Conservation (phyloP, 2,797 vertebrate genomes). For the Pagetopsis macropterus region DNA sequence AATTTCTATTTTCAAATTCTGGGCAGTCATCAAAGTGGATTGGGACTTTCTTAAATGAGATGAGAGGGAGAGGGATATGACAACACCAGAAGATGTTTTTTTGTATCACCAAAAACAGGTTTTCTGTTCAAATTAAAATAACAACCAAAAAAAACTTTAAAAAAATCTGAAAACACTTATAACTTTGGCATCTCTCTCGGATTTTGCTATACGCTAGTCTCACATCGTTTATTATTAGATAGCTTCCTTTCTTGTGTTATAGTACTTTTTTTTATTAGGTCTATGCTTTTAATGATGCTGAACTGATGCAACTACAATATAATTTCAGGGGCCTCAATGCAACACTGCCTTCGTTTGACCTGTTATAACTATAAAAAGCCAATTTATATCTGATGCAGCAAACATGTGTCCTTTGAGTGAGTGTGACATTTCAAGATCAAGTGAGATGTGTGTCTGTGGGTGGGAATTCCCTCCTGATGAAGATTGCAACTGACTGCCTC, state of each 20-base stretch:
- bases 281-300: conserved; percentile 12
- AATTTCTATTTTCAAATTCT: not conserved
- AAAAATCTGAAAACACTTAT: not conserved
- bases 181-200: not conserved
- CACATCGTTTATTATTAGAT: not conserved
- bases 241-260: not conserved
- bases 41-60: not conserved
- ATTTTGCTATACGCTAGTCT: not conserved
- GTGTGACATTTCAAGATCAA: conserved; percentile 39
- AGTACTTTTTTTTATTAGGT: not conserved
- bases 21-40: not conserved
- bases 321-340: conserved; percentile 6
- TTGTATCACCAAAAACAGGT: not conserved
- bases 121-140: not conserved
- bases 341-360: conserved; percentile 7
- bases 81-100: not conserved
- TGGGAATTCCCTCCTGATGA: conserved; percentile 72
- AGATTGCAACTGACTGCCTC: conserved; percentile 60
- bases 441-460: conserved; percentile 37
- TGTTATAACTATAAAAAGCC: conserved; percentile 35
- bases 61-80: not conserved
- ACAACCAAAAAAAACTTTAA: not conserved
- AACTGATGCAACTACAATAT: conserved; percentile 12
- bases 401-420: conserved; percentile 14
- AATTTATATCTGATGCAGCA: not conserved